These are phyloP conservation scores for Emydoidea blandingii DNA, from an alignment of 2,797 vertebrate species.

Conservation along the genomic window DNA sequence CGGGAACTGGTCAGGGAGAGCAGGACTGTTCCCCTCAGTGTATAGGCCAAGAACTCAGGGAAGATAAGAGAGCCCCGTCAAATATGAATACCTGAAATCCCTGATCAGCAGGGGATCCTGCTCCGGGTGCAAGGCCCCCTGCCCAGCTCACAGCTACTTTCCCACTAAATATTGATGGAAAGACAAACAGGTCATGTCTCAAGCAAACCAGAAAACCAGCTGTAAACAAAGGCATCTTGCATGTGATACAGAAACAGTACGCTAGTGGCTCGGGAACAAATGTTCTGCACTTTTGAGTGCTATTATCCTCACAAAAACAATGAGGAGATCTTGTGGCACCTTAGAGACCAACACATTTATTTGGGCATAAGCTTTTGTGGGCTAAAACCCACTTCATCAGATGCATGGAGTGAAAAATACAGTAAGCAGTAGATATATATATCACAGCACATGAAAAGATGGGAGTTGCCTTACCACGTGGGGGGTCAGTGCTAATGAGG, in stretches of 20 bases:
- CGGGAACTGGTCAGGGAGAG: not conserved
- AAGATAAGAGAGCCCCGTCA: not conserved
- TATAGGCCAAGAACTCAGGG: not conserved
- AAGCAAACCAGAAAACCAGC: not conserved
- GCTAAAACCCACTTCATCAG: too few relatives aligned
- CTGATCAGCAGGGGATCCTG: slow-evolving; percentile 3
- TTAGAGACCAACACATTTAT: too few relatives aligned
- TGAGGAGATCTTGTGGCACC: too few relatives aligned
- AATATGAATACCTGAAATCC: not conserved
- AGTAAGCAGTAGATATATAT: too few relatives aligned
- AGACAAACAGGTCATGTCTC: not conserved
- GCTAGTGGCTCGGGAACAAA: too few relatives aligned
- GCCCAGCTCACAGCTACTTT: not conserved
- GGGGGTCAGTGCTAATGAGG: too few relatives aligned
- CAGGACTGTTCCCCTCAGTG: not conserved
- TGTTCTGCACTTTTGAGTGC: too few relatives aligned
- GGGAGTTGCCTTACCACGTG: too few relatives aligned
- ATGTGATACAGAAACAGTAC: not conserved
- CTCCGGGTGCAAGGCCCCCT: not conserved
- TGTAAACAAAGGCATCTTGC: not conserved
- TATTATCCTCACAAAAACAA: too few relatives aligned
- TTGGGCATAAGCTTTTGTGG: too few relatives aligned
- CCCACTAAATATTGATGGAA: not conserved
- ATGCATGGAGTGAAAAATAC: too few relatives aligned
- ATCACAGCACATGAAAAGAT: too few relatives aligned